These are phyloP conservation scores for Xenopus laevis DNA, from an alignment of 2,113 vertebrate genomes.

Conservation along the genomic window DNA sequence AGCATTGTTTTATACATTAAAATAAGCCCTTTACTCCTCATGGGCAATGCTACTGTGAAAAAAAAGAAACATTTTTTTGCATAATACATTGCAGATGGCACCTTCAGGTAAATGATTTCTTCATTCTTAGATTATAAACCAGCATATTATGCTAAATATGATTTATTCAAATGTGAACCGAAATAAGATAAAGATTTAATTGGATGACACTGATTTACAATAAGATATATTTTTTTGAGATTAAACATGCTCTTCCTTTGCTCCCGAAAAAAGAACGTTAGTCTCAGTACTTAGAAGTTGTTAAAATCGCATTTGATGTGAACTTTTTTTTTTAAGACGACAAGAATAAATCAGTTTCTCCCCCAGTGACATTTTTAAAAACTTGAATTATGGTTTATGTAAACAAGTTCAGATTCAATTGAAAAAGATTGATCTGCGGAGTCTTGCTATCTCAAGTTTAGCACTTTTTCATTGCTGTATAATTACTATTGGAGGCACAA, in stretches of 20 bases:
- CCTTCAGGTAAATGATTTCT: slow-evolving; percentile 27
- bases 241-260: slow-evolving; percentile 13
- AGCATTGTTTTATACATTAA: neutral
- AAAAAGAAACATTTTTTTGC: slow-evolving; percentile 7
- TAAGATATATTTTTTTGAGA: slow-evolving; percentile 27
- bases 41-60: slow-evolving; percentile 10
- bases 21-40: neutral
- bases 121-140: slow-evolving; percentile 30
- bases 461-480: slow-evolving; percentile 46
- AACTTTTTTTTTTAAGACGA: slow-evolving; percentile 43
- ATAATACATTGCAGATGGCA: slow-evolving; percentile 29
- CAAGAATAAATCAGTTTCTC: slow-evolving; percentile 42
- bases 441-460: slow-evolving; percentile 45
- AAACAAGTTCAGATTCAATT: slow-evolving; percentile 47
- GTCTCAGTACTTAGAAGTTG: slow-evolving; percentile 35
- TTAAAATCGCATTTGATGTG: slow-evolving; percentile 37
- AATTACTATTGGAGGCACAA: slow-evolving; percentile 40
- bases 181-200: slow-evolving; percentile 42
- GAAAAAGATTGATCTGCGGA: slow-evolving; percentile 45
- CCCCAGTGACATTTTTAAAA: slow-evolving; percentile 42
- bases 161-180: slow-evolving; percentile 30
- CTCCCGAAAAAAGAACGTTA: slow-evolving; percentile 7
- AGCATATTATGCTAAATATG: slow-evolving; percentile 16
- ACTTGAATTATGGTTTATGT: slow-evolving; percentile 47
- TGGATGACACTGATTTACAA: slow-evolving; percentile 37